Conservation (phyloP, 2,888 invertebrate genomes). For the Patella caerulea region DNA sequence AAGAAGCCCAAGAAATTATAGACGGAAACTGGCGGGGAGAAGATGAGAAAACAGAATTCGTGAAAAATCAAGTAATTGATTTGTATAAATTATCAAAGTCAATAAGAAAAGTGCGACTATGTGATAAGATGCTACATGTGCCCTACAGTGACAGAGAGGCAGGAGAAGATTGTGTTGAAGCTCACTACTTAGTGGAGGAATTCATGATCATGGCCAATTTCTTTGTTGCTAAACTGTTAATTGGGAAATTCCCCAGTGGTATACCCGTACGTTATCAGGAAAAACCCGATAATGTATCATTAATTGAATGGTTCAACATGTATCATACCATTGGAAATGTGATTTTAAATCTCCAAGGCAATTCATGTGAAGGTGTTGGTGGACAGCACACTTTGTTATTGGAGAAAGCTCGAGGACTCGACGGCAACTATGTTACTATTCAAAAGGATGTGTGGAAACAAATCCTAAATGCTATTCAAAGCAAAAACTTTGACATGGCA, state of each 20-base stretch:
- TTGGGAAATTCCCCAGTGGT: constrained; percentile 13
- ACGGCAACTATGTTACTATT: constrained; percentile 17
- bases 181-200: constrained; percentile 42
- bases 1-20: constrained; percentile 32
- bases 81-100: constrained; percentile 29
- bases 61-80: constrained; percentile 15
- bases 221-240: constrained; percentile 30
- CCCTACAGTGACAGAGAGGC: constrained; percentile 11
- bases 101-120: constrained; percentile 30
- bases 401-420: background rate
- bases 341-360: constrained; percentile 34
- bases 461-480: constrained; percentile 16
- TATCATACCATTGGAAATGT: constrained; percentile 24
- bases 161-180: constrained; percentile 21
- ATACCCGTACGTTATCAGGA: constrained; percentile 39
- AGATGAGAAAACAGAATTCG: background rate
- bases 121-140: constrained; percentile 17
- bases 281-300: constrained; percentile 26
- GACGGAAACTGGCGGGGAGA: background rate
- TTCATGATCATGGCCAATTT: constrained; percentile 42
- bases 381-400: background rate
- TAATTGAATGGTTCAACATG: constrained; percentile 32
- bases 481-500: constrained; percentile 22
- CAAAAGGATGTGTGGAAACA: constrained; percentile 38
- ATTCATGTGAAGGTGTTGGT: background rate